Evolutionary conservation across 2,888 invertebrate species (phyloP), one percentile per base, ranked within the genome.

Genomic region (Andrena bicolor): DNA sequence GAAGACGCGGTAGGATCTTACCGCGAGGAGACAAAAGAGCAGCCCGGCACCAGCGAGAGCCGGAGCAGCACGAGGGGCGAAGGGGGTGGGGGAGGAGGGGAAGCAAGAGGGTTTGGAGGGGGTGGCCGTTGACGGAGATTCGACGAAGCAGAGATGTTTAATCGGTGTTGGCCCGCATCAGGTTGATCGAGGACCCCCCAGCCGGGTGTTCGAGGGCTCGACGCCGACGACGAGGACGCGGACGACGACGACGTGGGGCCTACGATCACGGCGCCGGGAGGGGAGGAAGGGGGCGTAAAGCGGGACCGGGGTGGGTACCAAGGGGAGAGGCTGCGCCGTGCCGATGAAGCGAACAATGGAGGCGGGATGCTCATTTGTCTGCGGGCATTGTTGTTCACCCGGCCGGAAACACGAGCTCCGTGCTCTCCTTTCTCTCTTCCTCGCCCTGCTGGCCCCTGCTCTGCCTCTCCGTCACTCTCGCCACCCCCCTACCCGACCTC

Each of bases 361-460:
- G 92, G 93, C 93, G 93, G 93, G 93, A 93, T 93, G 93, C 93
- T 93, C 93, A 93, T 93, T 93, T 93, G 93, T 93, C 93, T 93
- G 93, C 92, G 91, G 91, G 93, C 91, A 93, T 93, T 93, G 93
- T 93, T 93, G 93, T 90, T 91, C 90, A 91, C 89, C 90, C 93
- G 90, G 91, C 90, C 91, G 91, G 93, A 93, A 93, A 93, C 91
- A 92, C 92, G 93, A 93, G 92, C 91, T 89, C 88, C 85, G 86
- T 88, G 89, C 88, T 88, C 90, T 90, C 86, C 81, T 86, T 86
- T 86, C 84, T 83, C 84, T 85, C 82, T 83, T 71, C 75, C 79
- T 77, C 84, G 74, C 77, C 76, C 80, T 68, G 53, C 71, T 77
- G 66, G 56, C 72, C 75, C 53, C 80, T 68, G 49, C 73, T 82